phyloP scores from a whole-genome alignment of 2,888 invertebrate species.

The Cancer borealis region DNA sequence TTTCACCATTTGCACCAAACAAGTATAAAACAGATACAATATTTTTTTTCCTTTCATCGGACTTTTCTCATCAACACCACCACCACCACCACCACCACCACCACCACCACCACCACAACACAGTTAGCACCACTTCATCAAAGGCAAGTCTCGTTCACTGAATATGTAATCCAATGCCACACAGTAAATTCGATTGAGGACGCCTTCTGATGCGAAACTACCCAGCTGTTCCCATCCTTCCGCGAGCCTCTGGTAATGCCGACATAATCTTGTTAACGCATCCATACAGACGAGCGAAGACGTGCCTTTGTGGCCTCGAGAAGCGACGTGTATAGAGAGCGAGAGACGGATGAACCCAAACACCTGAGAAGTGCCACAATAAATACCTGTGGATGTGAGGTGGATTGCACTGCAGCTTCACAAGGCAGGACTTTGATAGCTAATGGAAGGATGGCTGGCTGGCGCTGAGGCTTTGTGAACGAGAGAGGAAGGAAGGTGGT shows the following conservation, averaged over 20 bases:
- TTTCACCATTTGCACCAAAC: too few species aligned
- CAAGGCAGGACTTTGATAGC: too few species aligned
- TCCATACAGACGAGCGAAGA: neutral
- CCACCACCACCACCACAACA: neutral
- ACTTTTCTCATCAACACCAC: too few species aligned
- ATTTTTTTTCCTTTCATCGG: too few species aligned
- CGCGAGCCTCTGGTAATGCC: constrained; percentile 15
- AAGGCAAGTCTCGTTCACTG: constrained; percentile 6
- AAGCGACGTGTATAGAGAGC: neutral
- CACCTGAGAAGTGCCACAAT: too few species aligned
- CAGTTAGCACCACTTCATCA: neutral
- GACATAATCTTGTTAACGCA: neutral
- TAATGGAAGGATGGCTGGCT: too few species aligned
- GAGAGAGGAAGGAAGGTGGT: too few species aligned
- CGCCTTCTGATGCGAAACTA: constrained; percentile 11
- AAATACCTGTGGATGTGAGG: too few species aligned
- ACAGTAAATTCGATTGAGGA: neutral
- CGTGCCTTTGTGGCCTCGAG: neutral
- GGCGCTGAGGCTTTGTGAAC: too few species aligned
- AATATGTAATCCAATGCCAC: neutral
- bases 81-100: neutral
- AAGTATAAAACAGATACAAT: too few species aligned
- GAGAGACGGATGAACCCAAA: too few species aligned
- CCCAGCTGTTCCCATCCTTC: neutral
- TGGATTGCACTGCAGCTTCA: too few species aligned